Conservation (phyloP, 2,113 vertebrate genomes). For the Actinemys pallida region DNA sequence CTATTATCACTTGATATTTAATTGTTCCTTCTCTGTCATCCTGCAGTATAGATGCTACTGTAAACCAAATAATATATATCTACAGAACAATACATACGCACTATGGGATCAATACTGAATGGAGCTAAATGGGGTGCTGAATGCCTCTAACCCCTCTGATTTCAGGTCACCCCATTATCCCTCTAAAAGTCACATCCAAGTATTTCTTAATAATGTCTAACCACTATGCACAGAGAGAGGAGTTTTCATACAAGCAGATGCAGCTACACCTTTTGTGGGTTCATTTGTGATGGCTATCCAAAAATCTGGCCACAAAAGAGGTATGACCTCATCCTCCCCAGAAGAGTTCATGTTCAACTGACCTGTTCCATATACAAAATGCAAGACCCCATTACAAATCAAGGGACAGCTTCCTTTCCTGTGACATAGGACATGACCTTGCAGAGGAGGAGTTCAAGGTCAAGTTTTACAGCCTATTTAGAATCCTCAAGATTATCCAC, state of each 20-base stretch:
- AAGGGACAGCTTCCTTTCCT: neutral
- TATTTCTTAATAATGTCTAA: neutral
- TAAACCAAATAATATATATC: neutral
- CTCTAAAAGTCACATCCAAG: neutral
- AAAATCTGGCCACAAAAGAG: neutral
- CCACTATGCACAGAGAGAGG: neutral
- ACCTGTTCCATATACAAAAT: neutral
- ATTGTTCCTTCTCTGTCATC: neutral
- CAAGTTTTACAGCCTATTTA: conserved; percentile 1
- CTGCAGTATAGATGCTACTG: neutral
- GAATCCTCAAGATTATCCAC: conserved; percentile 59
- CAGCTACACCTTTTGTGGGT: neutral
- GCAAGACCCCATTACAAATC: conserved; percentile 45
- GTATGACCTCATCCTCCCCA: neutral
- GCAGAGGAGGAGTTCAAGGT: conserved; percentile 61
- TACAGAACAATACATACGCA: neutral
- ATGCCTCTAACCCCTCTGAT: neutral
- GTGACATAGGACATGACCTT: neutral
- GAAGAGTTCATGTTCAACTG: neutral
- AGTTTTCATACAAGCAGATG: neutral
- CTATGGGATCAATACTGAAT: neutral
- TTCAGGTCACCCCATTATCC: neutral
- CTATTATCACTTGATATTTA: neutral
- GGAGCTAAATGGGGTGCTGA: neutral
- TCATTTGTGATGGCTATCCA: neutral